A percentile compares a stretch with the other conserved stretches of the same genome.
These are phyloP conservation scores for Sebastes diaconus DNA, from an alignment of 2,797 vertebrate species.

Conservation along the genomic window DNA sequence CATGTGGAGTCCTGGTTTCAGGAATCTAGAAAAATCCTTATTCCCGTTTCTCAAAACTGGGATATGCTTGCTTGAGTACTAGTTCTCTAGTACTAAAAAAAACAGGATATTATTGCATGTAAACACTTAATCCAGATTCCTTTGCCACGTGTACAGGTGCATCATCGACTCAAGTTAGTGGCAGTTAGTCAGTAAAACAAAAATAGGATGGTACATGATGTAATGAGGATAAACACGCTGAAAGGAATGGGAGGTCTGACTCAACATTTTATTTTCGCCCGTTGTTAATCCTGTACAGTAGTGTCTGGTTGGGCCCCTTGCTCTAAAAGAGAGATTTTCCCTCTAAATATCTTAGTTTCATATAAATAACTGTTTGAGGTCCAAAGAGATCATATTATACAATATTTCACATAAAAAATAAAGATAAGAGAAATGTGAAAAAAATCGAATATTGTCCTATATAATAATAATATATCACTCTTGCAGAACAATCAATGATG, in stretches of 20 bases:
- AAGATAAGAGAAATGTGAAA: background rate
- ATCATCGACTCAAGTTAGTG: background rate
- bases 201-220: background rate
- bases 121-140: background rate
- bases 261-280: background rate
- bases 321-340: background rate
- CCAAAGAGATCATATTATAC: background rate
- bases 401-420: background rate
- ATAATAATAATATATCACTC: background rate
- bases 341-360: background rate
- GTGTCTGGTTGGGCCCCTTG: background rate
- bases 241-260: background rate
- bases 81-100: no score
- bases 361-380: background rate
- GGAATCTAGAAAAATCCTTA: no score
- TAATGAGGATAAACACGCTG: background rate
- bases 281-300: no score
- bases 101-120: background rate
- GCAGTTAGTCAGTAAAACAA: background rate
- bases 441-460: rapidly evolving
- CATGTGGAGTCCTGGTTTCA: no score
- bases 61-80: no score
- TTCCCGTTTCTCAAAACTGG: no score
- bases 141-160: background rate
- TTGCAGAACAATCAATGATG: background rate